These are phyloP conservation scores for Tenthredo notha DNA, from an alignment of 2,888 invertebrate species.

Conservation along the genomic window DNA sequence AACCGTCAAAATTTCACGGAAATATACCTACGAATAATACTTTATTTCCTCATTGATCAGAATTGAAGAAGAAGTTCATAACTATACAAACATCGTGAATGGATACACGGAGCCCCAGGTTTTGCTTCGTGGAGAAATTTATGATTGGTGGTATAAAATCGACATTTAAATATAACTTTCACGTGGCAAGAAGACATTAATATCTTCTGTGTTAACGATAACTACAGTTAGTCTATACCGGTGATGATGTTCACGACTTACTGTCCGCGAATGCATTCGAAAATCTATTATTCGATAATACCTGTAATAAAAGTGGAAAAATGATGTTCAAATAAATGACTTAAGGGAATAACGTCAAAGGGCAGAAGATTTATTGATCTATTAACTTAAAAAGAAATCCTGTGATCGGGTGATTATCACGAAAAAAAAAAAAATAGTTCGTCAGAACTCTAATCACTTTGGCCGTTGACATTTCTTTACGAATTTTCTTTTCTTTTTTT, in stretches of 20 bases:
- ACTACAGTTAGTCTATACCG: not conserved
- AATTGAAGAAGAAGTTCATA: not conserved
- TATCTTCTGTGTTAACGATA: not conserved
- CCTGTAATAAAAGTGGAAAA: not conserved
- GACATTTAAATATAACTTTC: conserved; percentile 25
- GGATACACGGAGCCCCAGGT: not conserved
- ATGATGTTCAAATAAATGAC: not conserved
- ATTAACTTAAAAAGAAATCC: not conserved
- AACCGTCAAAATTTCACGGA: not conserved
- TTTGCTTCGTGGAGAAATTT: conserved; percentile 32
- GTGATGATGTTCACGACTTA: not conserved
- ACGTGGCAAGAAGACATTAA: not conserved
- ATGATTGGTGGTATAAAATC: conserved; percentile 2
- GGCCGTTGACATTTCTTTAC: not conserved
- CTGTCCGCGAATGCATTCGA: not conserved
- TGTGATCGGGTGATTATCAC: not conserved
- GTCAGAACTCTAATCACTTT: not conserved
- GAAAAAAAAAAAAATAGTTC: not conserved
- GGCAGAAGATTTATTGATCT: not conserved
- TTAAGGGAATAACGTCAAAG: not conserved
- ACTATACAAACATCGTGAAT: not conserved
- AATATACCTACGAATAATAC: not conserved
- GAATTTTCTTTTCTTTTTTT: not conserved
- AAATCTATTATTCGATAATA: not conserved
- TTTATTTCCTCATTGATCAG: not conserved